A percentile compares a stretch with the other conserved stretches of the same genome.
Evolutionary conservation across 2,888 invertebrate genomes (phyloP).

Genomic region (Limnephilus auricula): DNA sequence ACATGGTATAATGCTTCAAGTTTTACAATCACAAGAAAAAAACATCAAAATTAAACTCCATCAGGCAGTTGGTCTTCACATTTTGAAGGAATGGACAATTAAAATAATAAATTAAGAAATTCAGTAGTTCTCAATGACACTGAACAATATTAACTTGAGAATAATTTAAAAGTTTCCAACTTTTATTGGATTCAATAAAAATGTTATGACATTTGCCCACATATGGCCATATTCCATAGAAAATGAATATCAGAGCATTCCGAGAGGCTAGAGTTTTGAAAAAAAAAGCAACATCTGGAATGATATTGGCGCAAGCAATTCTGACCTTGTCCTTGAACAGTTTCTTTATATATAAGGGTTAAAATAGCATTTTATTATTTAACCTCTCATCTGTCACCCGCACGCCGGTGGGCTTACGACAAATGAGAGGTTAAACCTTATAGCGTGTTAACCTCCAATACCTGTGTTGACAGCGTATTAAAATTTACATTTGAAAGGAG

Average conservation of each 20-base stretch:
- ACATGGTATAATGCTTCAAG: background rate
- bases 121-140: background rate
- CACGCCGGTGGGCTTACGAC: too few species aligned
- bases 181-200: background rate
- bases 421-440: too few species aligned
- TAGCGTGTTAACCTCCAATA: background rate
- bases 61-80: background rate
- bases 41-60: background rate
- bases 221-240: too few species aligned
- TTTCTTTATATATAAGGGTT: too few species aligned
- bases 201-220: too few species aligned
- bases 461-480: background rate
- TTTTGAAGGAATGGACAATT: background rate
- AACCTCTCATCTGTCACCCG: too few species aligned
- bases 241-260: too few species aligned
- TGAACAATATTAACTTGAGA: background rate
- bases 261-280: too few species aligned
- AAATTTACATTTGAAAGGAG: background rate
- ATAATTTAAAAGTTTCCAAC: background rate
- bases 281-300: too few species aligned
- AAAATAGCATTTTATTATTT: too few species aligned
- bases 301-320: too few species aligned
- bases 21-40: background rate
- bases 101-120: conserved; percentile 3
- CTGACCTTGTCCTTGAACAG: too few species aligned